Evolutionary conservation across 2,113 vertebrate genomes (phyloP).

Genomic region (Pomatorhinus ruficollis): DNA sequence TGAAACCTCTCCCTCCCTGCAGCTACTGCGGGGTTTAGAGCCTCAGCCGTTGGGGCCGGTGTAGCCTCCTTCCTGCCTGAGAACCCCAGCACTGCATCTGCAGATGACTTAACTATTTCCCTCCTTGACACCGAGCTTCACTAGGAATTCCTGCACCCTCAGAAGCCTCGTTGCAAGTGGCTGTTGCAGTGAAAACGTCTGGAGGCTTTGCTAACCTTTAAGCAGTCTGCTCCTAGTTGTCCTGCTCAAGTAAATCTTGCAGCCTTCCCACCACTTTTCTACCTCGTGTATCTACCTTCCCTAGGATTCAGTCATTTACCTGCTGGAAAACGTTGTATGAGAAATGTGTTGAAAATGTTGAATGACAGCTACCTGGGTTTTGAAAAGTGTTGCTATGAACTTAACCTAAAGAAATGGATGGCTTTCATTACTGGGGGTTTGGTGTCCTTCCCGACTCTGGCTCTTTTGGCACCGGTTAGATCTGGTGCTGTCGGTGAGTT

Average conservation of each 20-base stretch:
- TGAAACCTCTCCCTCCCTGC: background rate
- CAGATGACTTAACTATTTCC: background rate
- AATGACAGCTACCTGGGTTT: background rate
- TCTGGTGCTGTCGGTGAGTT: background rate
- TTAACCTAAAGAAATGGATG: background rate
- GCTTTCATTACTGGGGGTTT: background rate
- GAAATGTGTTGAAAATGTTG: background rate
- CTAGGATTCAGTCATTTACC: background rate
- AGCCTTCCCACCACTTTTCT: background rate
- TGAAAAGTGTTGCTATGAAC: background rate
- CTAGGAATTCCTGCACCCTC: background rate
- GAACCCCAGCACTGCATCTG: background rate
- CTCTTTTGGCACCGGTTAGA: background rate
- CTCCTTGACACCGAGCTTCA: background rate
- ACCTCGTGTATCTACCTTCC: background rate
- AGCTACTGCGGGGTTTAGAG: background rate
- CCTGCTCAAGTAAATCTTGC: background rate
- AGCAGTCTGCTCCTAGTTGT: background rate
- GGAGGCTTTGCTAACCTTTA: background rate
- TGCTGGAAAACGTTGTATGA: background rate
- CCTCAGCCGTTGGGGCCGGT: background rate
- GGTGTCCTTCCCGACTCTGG: background rate
- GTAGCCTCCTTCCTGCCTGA: constrained; percentile 5
- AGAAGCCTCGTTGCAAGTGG: background rate
- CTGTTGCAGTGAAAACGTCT: background rate